Base-by-base conservation (phyloP, 1,140 invertebrate species). In the Calliopsis andreniformis region DNA sequence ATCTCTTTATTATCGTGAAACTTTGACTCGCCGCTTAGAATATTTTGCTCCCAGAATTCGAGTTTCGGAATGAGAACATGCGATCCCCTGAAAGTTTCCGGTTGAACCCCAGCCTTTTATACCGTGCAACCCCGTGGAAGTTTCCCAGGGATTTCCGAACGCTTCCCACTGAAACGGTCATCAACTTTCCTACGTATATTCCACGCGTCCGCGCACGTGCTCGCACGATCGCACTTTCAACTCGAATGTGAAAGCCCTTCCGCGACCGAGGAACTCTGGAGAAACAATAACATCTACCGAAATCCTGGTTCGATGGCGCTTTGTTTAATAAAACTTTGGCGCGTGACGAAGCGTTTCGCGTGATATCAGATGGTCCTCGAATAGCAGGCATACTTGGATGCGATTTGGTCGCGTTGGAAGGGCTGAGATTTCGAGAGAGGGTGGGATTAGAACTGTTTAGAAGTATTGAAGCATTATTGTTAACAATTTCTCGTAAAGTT, bases 91-190 rank as follows among this genome's bases (percentile, higher is more conserved):
- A 79, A 76, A 80, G 76, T 62, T 84, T 73, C 55, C 71, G 73
- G 76, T 80, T 83, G 80, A 81, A 75, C 82, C 59, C 30, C 56
- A 45, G 43, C 55, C 49, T 76, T 69, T 63, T 49, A 43, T 45
- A 10, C 20, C 59, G 59, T 39, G 28, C 35, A 58, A 42, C 28
- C 23, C 3, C 32, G 43, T 5, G 23, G 51, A 83, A 83, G 70
- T 83, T 83, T 79, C 30, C 51, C 42, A 10, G 43, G 53, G 61
- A 70, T 85, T 87, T 81, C 32, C 64, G 76, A 78, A 77, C 64
- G 47, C 51, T 66, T 45, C 47, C n/a, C 59, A 43, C 56, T 63
- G 47, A 68, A 72, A 12, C 59, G 39, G 25, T 28, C 56, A 35
- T 76, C 71, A 58, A 72, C 62, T 76, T 69, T 59, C 35, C 23